phyloP scores from a whole-genome alignment of 2,113 vertebrate species.

The Peromyscus maniculatus region DNA sequence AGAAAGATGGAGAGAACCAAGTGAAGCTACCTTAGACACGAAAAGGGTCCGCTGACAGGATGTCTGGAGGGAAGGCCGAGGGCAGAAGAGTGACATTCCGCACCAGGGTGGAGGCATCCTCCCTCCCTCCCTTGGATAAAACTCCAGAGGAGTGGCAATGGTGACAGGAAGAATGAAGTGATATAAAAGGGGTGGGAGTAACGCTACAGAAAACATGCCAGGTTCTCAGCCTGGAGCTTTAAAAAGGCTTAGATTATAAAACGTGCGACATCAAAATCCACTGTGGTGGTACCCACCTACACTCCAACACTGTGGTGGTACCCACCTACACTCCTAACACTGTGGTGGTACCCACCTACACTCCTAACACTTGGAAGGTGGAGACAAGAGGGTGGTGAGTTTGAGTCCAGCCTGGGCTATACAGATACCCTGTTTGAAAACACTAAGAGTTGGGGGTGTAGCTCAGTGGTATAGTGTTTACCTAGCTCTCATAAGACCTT shows the following conservation, averaged over 20 bases:
- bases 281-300: too few species aligned
- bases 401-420: not conserved
- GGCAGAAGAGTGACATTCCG: constrained; percentile 64
- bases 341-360: too few species aligned
- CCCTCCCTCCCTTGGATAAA: constrained; percentile 51
- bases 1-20: not conserved
- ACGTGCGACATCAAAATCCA: not conserved
- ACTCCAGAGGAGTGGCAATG: constrained; percentile 44
- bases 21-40: not conserved
- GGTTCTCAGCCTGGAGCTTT: constrained; percentile 4
- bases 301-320: not conserved
- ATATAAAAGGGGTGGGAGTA: constrained; percentile 51
- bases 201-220: constrained; percentile 23
- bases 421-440: not conserved
- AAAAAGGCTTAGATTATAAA: constrained; percentile 27
- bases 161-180: constrained; percentile 64
- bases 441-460: not conserved
- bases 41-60: not conserved
- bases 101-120: constrained; percentile 30
- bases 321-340: too few species aligned
- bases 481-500: not conserved
- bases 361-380: too few species aligned
- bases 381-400: not conserved
- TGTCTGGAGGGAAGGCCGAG: not conserved
- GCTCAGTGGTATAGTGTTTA: not conserved